phyloP scores from a whole-genome alignment of 2,797 vertebrate genomes.

The Gambusia yucatana region DNA sequence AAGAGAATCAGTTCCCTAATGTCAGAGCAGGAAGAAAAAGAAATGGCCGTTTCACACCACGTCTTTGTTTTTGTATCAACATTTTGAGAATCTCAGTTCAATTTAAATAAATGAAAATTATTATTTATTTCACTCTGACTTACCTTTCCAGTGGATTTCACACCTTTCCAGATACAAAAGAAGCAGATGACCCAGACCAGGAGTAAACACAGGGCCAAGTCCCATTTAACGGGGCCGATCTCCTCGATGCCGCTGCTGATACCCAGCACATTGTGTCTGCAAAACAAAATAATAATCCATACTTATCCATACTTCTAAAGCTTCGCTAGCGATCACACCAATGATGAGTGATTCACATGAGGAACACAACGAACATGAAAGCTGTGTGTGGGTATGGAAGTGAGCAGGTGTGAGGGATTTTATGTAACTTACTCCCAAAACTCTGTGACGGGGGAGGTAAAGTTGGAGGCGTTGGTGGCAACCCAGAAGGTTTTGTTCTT shows the following conservation, averaged over 20 bases:
- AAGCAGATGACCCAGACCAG: conserved; percentile 96
- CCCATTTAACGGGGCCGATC: conserved; percentile 91
- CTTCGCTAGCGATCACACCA: neutral
- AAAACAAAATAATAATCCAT: neutral
- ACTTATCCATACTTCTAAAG: neutral
- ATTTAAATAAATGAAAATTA: neutral
- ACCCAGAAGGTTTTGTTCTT: conserved; percentile 90
- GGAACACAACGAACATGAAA: neutral
- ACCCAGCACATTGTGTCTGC: conserved; percentile 92
- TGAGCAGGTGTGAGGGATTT: conserved; percentile 4
- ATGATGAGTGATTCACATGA: neutral
- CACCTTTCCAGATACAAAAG: conserved; percentile 99
- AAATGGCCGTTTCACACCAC: neutral
- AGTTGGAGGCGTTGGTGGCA: conserved; percentile 86
- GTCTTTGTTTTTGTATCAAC: neutral
- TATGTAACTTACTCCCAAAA: conserved; percentile 91
- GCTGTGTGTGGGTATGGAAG: conserved; percentile 6
- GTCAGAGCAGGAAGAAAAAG: neutral
- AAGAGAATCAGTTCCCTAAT: neutral
- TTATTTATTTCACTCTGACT: no score
- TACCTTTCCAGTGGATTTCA: conserved; percentile 97
- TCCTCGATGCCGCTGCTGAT: conserved; percentile 90
- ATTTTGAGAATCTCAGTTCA: neutral
- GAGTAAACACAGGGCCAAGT: conserved; percentile 94
- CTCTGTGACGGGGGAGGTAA: conserved; percentile 93